A percentile compares a stretch with the other conserved stretches of the same genome.
These are phyloP conservation scores for Drosophila pruinosa DNA, from an alignment of 1,140 invertebrate species.

Conservation along the genomic window DNA sequence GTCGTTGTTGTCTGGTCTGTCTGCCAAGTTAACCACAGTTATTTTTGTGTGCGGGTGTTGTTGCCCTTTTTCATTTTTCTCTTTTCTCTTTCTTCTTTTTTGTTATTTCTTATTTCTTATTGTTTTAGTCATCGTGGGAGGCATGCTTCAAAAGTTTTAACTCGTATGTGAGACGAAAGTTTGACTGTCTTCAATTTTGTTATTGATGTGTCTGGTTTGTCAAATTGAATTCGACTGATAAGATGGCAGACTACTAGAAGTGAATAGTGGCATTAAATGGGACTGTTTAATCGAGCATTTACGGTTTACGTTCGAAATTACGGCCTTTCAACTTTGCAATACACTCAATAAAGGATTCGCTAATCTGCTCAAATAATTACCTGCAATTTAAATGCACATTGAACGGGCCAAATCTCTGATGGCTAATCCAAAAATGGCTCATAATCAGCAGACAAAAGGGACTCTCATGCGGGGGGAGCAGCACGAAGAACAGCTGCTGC, in stretches of 20 bases:
- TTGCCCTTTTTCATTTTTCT: slow-evolving; percentile 9
- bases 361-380: slow-evolving; percentile 16
- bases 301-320: neutral
- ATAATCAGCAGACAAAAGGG: slow-evolving; percentile 28
- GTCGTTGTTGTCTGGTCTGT: slow-evolving; percentile 28
- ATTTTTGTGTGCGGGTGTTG: slow-evolving; percentile 36
- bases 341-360: neutral
- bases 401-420: slow-evolving; percentile 17
- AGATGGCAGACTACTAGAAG: slow-evolving; percentile 3
- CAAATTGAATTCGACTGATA: slow-evolving; percentile 4
- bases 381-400: slow-evolving; percentile 38
- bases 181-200: slow-evolving; percentile 18
- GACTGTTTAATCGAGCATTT: neutral
- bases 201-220: slow-evolving; percentile 36
- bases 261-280: no score
- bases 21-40: slow-evolving; percentile 47
- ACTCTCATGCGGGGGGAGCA: neutral
- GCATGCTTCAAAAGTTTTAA: slow-evolving; percentile 31
- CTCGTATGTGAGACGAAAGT: slow-evolving; percentile 31
- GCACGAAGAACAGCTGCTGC: slow-evolving; percentile 20
- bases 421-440: slow-evolving; percentile 36
- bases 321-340: neutral
- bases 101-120: neutral
- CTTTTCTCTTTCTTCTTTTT: neutral
- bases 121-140: slow-evolving; percentile 1